Evolutionary conservation across 2,888 invertebrate species (phyloP).

Genomic region (Synanthedon formicaeformis): DNA sequence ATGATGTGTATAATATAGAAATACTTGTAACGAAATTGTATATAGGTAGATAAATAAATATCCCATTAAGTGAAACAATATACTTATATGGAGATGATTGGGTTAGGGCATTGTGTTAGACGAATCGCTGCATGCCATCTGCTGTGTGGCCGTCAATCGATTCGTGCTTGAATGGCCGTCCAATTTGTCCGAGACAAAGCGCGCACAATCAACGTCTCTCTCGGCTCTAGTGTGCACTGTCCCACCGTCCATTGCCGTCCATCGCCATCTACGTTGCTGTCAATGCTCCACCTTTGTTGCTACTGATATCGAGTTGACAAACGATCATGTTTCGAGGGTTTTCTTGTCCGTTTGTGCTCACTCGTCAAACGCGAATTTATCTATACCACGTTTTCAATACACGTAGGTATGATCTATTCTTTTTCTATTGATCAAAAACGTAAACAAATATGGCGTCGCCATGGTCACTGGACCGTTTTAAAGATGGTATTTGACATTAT

Average conservation of each 20-base stretch:
- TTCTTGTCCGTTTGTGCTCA: not conserved
- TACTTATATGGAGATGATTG: too few relatives aligned
- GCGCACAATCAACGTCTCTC: not conserved
- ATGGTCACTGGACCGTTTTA: too few relatives aligned
- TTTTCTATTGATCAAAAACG: too few relatives aligned
- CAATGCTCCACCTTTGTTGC: not conserved
- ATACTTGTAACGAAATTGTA: too few relatives aligned
- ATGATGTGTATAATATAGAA: too few relatives aligned
- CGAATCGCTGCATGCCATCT: not conserved
- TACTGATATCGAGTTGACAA: not conserved
- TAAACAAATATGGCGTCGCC: too few relatives aligned
- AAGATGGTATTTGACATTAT: too few relatives aligned
- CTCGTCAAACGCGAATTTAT: constrained; percentile 6
- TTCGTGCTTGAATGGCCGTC: not conserved
- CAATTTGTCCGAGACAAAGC: not conserved
- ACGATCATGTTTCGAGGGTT: not conserved
- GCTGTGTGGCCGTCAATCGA: not conserved
- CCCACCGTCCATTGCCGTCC: too few relatives aligned
- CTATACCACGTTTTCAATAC: not conserved
- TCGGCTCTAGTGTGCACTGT: not conserved
- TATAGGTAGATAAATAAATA: too few relatives aligned
- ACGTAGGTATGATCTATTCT: too few relatives aligned
- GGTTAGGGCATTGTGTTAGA: not conserved
- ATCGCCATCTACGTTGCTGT: not conserved
- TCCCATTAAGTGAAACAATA: too few relatives aligned